Evolutionary conservation across 64 coral and sea anemone genomes (phyloP).

Genomic region (Platygyra sinensis): DNA sequence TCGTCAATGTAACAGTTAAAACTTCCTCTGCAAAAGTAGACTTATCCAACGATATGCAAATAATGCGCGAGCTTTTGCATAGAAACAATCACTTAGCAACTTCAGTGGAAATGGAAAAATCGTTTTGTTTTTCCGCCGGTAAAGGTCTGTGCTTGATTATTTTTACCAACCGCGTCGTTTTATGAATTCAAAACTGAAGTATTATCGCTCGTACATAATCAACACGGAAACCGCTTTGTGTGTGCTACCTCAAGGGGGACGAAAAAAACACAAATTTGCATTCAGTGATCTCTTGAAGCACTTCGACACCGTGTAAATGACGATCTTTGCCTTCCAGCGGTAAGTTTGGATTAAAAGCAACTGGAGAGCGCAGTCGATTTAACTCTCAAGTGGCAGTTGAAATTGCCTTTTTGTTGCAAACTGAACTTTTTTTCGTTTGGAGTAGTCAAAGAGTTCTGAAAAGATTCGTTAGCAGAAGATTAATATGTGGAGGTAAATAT

Average conservation of each 20-base stretch:
- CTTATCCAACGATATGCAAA: neutral
- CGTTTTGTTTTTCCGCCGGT: neutral
- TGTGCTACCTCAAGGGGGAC: neutral
- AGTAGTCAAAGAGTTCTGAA: neutral
- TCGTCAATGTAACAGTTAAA: neutral
- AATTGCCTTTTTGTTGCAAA: neutral
- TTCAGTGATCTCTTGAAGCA: neutral
- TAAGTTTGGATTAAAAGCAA: no score
- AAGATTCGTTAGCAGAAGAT: neutral
- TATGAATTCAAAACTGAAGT: neutral
- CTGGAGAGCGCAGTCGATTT: neutral
- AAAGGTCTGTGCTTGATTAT: neutral
- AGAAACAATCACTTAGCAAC: slow-evolving; percentile 14
- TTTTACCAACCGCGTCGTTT: neutral
- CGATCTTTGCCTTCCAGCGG: neutral
- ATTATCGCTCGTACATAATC: neutral
- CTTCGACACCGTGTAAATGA: neutral
- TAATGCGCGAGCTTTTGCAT: neutral
- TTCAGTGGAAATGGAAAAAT: neutral
- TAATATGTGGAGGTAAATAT: neutral
- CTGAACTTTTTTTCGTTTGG: neutral
- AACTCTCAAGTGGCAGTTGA: neutral
- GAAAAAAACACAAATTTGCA: neutral
- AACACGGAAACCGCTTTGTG: neutral
- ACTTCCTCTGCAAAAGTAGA: neutral